phyloP scores from a whole-genome alignment of 2,888 invertebrate species.

The Oegoconia quadripuncta region DNA sequence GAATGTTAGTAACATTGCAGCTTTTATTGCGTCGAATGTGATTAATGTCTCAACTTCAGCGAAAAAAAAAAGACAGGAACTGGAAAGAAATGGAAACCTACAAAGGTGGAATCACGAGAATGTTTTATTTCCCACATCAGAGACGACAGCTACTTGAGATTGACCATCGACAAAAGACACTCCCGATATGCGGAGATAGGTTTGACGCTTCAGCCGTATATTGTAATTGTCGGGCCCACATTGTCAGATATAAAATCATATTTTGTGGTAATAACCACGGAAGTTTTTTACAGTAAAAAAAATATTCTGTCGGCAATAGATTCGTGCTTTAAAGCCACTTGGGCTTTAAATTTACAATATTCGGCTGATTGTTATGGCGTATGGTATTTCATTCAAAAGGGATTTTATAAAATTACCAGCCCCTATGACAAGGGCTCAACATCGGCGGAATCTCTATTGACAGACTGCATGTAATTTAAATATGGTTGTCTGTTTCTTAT shows the following conservation, averaged over 20 bases:
- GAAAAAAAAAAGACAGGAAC: not conserved
- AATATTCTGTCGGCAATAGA: conserved; percentile 8
- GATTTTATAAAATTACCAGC: conserved; percentile 7
- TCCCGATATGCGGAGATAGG: not conserved
- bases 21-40: not conserved
- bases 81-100: conserved; percentile 3
- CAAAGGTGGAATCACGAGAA: conserved; percentile 2
- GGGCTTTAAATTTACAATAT: conserved; percentile 9
- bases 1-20: not conserved
- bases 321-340: conserved; percentile 10
- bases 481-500: too few species aligned
- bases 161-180: not conserved
- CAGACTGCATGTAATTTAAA: conserved; percentile 8
- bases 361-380: conserved; percentile 3
- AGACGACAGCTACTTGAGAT: not conserved
- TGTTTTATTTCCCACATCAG: conserved; percentile 1
- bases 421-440: conserved; percentile 7
- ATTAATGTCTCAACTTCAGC: not conserved
- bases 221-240: conserved; percentile 4
- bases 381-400: conserved; percentile 13
- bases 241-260: conserved; percentile 1
- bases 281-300: not conserved
- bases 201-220: conserved; percentile 2
- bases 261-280: conserved; percentile 1
- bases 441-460: conserved; percentile 4